Conservation (phyloP, 1,140 invertebrate species). For the Nebria ingens region DNA sequence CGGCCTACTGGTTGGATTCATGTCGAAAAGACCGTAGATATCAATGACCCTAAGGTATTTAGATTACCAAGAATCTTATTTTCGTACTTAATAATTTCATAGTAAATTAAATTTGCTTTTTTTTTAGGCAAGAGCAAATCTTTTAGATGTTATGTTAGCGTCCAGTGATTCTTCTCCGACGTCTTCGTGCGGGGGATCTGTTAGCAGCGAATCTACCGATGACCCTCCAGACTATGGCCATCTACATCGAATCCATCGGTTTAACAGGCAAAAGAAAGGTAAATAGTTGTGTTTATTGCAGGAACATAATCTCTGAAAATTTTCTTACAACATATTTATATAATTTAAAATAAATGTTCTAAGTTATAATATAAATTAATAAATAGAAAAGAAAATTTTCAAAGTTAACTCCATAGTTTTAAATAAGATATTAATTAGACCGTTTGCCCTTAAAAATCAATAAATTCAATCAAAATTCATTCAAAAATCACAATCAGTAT, state of each 20-base stretch:
- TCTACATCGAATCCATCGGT: conserved; percentile 57
- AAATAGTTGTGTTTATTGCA: no score
- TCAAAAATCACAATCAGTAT: not conserved
- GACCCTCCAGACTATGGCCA: conserved; percentile 55
- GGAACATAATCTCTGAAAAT: not conserved
- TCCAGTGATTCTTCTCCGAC: conserved; percentile 56
- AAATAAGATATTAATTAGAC: no score
- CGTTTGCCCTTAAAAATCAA: not conserved
- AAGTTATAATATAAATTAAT: no score
- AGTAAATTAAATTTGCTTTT: conserved; percentile 9
- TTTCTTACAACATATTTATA: not conserved
- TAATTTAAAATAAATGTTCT: no score
- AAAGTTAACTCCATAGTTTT: no score
- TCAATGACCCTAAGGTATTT: conserved; percentile 71
- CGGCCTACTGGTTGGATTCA: conserved; percentile 67
- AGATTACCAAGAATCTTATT: no score
- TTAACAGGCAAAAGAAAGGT: conserved; percentile 67
- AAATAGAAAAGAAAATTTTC: no score
- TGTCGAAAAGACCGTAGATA: conserved; percentile 62
- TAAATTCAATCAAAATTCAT: not conserved
- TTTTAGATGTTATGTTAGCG: conserved; percentile 64
- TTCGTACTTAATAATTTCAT: conserved; percentile 15
- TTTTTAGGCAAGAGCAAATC: conserved; percentile 57
- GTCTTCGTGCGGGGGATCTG: conserved; percentile 51
- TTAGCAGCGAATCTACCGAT: conserved; percentile 47